These are phyloP conservation scores for Hyposoter didymator DNA, from an alignment of 2,888 invertebrate species.

Conservation along the genomic window DNA sequence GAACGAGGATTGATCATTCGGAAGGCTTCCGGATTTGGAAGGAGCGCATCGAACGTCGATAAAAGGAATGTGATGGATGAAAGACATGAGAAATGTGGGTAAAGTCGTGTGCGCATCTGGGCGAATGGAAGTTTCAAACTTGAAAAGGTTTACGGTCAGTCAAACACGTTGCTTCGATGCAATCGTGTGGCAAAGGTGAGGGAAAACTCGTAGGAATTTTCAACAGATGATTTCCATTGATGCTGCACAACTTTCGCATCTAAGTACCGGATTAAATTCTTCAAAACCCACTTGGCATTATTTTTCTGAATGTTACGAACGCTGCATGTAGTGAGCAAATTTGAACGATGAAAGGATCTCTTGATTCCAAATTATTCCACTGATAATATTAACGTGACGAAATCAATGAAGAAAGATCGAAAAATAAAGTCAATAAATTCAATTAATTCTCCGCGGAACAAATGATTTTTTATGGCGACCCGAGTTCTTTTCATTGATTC, in stretches of 20 bases:
- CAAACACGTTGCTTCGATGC: constrained; percentile 10
- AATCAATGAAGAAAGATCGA: too few relatives aligned
- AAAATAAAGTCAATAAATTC: too few relatives aligned
- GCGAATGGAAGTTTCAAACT: constrained; percentile 35
- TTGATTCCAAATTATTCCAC: not conserved
- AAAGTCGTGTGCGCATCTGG: not conserved
- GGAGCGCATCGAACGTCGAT: constrained; percentile 6
- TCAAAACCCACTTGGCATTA: not conserved
- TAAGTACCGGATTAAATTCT: not conserved
- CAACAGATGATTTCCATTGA: not conserved
- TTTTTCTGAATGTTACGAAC: not conserved
- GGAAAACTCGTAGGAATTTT: not conserved
- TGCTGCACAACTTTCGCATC: not conserved
- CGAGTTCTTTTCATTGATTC: too few relatives aligned
- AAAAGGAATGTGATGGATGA: constrained; percentile 14
- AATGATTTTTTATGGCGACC: too few relatives aligned
- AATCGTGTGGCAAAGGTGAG: not conserved
- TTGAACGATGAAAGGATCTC: not conserved
- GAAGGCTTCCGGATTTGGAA: constrained; percentile 22
- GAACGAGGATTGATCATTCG: constrained; percentile 49
- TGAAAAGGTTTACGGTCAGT: constrained; percentile 42
- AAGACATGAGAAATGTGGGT: constrained; percentile 7
- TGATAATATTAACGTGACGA: too few relatives aligned
- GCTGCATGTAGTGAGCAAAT: not conserved
- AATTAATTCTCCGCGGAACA: too few relatives aligned